These are phyloP conservation scores for Onthophagus sagittarius DNA, from an alignment of 2,888 invertebrate species.

Conservation along the genomic window DNA sequence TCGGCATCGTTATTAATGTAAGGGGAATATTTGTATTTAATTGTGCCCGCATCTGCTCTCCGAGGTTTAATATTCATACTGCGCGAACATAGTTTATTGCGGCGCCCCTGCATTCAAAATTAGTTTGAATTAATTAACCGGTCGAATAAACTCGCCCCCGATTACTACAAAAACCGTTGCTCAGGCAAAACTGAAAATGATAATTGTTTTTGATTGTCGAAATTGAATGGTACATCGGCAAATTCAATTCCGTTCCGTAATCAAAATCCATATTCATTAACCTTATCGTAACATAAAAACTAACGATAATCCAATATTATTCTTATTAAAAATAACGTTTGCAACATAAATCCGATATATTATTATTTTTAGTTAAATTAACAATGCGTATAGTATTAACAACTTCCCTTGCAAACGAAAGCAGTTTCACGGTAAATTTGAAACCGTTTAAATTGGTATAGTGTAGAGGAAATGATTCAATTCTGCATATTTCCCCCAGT, in stretches of 20 bases:
- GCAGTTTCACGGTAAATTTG: neutral
- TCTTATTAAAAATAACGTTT: neutral
- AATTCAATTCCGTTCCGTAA: neutral
- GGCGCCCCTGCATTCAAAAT: neutral
- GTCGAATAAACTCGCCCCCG: neutral
- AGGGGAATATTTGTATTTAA: conserved; percentile 7
- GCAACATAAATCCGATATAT: neutral
- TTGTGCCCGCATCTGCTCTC: conserved; percentile 3
- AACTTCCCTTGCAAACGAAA: neutral
- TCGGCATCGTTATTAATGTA: conserved; percentile 1
- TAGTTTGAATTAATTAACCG: neutral
- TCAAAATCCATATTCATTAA: neutral
- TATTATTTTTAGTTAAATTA: neutral
- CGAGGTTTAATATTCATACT: conserved; percentile 9
- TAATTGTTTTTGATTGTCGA: neutral
- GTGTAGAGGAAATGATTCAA: conserved; percentile 9
- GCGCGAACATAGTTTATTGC: conserved; percentile 5
- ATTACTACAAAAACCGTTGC: neutral
- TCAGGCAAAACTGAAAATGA: neutral
- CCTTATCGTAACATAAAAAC: neutral
- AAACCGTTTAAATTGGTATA: neutral
- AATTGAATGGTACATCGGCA: neutral
- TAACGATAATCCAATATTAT: no score
- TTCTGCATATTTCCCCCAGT: conserved; percentile 7
- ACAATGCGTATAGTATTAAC: neutral